Evolutionary conservation across 2,113 vertebrate genomes (phyloP).

Genomic region (Mohoua ochrocephala): DNA sequence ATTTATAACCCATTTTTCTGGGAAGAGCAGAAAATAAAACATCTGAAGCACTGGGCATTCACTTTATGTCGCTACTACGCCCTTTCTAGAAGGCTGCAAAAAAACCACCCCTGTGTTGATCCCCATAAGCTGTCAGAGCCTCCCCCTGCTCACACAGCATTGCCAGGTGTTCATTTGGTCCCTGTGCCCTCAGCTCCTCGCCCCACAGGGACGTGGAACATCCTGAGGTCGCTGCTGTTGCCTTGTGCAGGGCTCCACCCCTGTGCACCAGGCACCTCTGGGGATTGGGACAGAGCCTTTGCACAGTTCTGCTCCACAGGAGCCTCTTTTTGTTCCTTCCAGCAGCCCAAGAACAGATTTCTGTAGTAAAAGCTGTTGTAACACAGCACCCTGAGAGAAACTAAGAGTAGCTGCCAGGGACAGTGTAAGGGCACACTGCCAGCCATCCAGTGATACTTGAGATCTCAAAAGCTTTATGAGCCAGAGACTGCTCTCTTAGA

Average conservation of each 20-base stretch:
- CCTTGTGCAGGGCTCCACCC: neutral
- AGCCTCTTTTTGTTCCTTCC: neutral
- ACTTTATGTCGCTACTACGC: neutral
- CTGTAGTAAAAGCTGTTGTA: neutral
- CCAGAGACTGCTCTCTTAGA: neutral
- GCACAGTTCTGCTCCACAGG: neutral
- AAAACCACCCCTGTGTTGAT: neutral
- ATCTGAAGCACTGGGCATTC: neutral
- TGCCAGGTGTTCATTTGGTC: neutral
- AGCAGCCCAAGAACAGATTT: neutral
- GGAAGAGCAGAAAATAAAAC: neutral
- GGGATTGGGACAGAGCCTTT: too few species aligned
- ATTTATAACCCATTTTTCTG: neutral
- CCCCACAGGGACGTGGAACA: neutral
- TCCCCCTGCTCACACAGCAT: neutral
- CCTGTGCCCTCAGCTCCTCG: neutral
- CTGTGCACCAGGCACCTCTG: accelerated
- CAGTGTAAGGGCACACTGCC: neutral
- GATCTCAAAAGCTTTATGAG: neutral
- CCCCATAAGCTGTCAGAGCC: neutral
- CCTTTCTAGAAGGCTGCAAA: neutral
- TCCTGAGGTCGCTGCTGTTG: accelerated
- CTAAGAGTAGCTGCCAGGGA: neutral
- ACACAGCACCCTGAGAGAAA: neutral
- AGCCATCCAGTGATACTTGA: neutral